Conservation (phyloP, 2,113 vertebrate species). For the Solea senegalensis region DNA sequence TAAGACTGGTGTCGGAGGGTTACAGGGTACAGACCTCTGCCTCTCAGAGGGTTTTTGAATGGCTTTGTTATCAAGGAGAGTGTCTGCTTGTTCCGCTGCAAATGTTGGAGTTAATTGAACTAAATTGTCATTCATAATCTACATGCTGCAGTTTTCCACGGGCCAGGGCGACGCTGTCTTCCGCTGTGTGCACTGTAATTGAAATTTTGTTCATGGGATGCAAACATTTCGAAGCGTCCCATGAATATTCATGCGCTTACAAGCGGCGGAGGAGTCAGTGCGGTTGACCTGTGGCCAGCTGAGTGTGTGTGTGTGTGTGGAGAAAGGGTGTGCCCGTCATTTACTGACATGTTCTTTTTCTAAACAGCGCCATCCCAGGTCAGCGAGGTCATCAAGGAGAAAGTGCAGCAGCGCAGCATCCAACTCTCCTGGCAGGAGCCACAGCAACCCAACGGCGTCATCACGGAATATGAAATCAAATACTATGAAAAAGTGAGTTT, state of each 20-base stretch:
- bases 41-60: constrained; percentile 78
- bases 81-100: constrained; percentile 76
- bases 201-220: constrained; percentile 86
- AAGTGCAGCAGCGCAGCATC: constrained; percentile 92
- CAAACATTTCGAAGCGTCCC: constrained; percentile 83
- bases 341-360: constrained; percentile 84
- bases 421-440: constrained; percentile 99
- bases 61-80: constrained; percentile 76
- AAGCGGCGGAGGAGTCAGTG: constrained; percentile 38
- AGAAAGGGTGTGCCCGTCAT: constrained; percentile 50
- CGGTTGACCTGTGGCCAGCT: background rate
- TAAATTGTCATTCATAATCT: constrained; percentile 84
- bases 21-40: constrained; percentile 44
- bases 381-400: constrained; percentile 95
- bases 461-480: constrained; percentile 99
- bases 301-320: constrained; percentile 4
- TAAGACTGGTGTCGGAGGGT: constrained; percentile 53
- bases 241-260: constrained; percentile 88
- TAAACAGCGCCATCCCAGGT: constrained; percentile 95
- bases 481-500: constrained; percentile 98
- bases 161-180: constrained; percentile 82
- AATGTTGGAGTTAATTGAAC: constrained; percentile 86
- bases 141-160: constrained; percentile 80
- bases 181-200: constrained; percentile 88
- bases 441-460: constrained; percentile 97